phyloP scores from a whole-genome alignment of 2,888 invertebrate genomes.

The Pogonocherus hispidulus region DNA sequence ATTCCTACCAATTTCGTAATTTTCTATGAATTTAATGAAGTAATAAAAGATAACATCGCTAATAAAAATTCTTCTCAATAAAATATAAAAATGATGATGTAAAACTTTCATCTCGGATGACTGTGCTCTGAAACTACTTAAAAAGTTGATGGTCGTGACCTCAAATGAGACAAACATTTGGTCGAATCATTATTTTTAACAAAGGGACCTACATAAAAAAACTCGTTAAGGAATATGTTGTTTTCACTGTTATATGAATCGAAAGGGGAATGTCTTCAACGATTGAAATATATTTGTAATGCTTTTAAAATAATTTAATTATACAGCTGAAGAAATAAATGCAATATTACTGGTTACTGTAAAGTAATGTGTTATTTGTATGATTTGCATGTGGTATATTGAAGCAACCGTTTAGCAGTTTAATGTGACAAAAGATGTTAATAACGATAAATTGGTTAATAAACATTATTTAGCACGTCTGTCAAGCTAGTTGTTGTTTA shows the following conservation, averaged over 20 bases:
- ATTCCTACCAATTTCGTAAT: neutral
- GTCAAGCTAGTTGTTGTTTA: slow-evolving; percentile 7
- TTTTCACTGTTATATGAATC: too few relatives aligned
- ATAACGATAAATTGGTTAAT: slow-evolving; percentile 11
- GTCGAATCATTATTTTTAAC: slow-evolving; percentile 10
- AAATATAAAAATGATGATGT: slow-evolving; percentile 9
- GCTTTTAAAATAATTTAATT: too few relatives aligned
- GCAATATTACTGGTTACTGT: too few relatives aligned
- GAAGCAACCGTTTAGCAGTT: slow-evolving; percentile 6
- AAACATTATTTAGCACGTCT: slow-evolving; percentile 14
- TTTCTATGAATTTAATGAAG: slow-evolving; percentile 1
- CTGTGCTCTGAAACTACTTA: neutral
- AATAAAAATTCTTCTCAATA: slow-evolving; percentile 3
- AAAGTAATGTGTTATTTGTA: too few relatives aligned
- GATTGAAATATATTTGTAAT: too few relatives aligned
- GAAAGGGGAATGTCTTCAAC: too few relatives aligned
- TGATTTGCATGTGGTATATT: neutral
- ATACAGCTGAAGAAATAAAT: too few relatives aligned
- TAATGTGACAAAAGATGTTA: slow-evolving; percentile 10
- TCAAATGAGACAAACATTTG: neutral
- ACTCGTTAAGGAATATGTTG: neutral
- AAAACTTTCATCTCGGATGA: neutral
- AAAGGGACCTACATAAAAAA: slow-evolving; percentile 4
- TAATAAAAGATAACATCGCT: neutral
- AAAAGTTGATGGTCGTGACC: slow-evolving; percentile 9